phyloP scores from a whole-genome alignment of 1,140 invertebrate genomes.

The Drosophila ambigua region DNA sequence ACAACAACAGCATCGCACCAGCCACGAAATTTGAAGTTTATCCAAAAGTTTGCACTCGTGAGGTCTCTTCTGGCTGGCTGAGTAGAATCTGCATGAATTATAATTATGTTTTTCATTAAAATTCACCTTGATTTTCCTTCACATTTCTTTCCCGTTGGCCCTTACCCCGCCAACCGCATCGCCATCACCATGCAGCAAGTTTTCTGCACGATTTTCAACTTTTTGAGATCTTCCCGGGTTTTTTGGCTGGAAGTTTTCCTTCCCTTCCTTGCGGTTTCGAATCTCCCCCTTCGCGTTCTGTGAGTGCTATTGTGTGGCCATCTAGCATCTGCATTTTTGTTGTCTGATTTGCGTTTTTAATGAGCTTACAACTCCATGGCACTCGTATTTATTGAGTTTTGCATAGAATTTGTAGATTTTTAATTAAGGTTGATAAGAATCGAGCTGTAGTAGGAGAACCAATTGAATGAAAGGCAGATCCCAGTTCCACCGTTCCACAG shows the following conservation, averaged over 20 bases:
- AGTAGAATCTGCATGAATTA: constrained; percentile 76
- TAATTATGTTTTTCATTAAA: constrained; percentile 82
- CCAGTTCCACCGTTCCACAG: too few species aligned
- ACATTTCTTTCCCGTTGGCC: background rate
- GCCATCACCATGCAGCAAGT: background rate
- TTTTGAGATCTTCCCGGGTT: constrained; percentile 37
- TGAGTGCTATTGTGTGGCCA: constrained; percentile 37
- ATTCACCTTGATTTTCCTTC: constrained; percentile 68
- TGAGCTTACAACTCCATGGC: constrained; percentile 56
- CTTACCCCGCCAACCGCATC: background rate
- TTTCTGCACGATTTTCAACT: constrained; percentile 60
- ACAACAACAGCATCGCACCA: constrained; percentile 17
- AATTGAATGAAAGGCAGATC: constrained; percentile 46
- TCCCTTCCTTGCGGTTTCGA: background rate
- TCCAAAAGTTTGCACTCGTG: constrained; percentile 70
- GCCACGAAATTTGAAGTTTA: constrained; percentile 58
- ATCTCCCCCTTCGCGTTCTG: background rate
- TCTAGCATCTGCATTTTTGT: constrained; percentile 34
- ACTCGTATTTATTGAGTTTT: constrained; percentile 59
- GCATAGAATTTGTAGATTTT: constrained; percentile 46
- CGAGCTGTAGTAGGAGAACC: constrained; percentile 22
- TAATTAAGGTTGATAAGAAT: constrained; percentile 55
- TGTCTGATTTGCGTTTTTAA: constrained; percentile 71
- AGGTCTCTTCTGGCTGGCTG: constrained; percentile 45
- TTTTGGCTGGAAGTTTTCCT: constrained; percentile 21